These are phyloP conservation scores for Lophius piscatorius DNA, from an alignment of 2,113 vertebrate genomes.

Conservation along the genomic window DNA sequence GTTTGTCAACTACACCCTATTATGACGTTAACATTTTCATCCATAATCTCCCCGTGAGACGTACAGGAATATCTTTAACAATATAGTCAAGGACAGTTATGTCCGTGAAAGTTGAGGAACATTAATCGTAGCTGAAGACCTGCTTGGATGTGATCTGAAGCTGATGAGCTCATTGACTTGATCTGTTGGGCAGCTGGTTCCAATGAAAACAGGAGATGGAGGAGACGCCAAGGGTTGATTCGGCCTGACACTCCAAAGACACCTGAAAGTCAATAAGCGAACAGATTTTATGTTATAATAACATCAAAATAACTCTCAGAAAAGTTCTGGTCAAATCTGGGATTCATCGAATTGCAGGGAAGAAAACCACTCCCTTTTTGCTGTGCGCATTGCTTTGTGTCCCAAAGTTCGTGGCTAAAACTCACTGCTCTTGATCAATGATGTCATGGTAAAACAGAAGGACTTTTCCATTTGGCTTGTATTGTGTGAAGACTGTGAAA, in stretches of 20 bases:
- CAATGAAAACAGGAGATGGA: slow-evolving; percentile 17
- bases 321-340: background rate
- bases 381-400: too few relatives aligned
- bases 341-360: background rate
- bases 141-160: slow-evolving; percentile 37
- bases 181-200: slow-evolving; percentile 25
- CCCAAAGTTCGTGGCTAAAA: too few relatives aligned
- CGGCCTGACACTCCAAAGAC: slow-evolving; percentile 1
- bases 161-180: slow-evolving; percentile 21
- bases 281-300: background rate
- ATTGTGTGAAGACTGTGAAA: slow-evolving; percentile 15
- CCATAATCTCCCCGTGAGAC: too few relatives aligned
- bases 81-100: background rate
- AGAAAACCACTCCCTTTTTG: too few relatives aligned
- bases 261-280: background rate
- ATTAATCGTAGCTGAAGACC: slow-evolving; percentile 10
- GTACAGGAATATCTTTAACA: too few relatives aligned
- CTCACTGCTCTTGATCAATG: background rate
- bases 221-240: background rate
- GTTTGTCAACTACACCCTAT: background rate
- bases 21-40: too few relatives aligned
- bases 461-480: background rate
- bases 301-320: background rate
- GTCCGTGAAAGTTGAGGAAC: slow-evolving; percentile 5
- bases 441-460: slow-evolving; percentile 8